These are phyloP conservation scores for Zoanthus sociatus DNA, from an alignment of 92 coral and sea anemone genomes.

Conservation along the genomic window DNA sequence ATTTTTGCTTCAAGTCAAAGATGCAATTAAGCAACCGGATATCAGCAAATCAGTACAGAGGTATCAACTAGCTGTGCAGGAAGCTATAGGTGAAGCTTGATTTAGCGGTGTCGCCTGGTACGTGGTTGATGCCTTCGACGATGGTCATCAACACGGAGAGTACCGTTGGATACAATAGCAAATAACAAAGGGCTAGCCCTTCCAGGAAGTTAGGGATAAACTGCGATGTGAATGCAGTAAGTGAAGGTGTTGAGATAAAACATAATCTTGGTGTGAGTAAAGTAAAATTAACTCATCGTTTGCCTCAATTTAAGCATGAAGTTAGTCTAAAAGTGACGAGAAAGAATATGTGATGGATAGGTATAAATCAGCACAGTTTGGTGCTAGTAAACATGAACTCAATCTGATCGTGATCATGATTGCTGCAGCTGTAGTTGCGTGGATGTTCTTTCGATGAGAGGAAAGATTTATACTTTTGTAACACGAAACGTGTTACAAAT, in stretches of 20 bases:
- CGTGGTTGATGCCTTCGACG: neutral
- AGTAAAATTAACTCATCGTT: no score
- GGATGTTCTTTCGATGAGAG: no score
- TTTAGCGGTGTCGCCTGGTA: neutral
- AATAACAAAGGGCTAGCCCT: neutral
- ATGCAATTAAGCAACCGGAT: neutral
- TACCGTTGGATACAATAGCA: neutral
- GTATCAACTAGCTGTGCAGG: neutral
- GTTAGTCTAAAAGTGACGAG: no score
- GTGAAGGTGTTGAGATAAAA: neutral
- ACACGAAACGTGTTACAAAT: no score
- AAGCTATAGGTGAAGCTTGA: neutral
- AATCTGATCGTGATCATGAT: no score
- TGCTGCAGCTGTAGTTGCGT: no score
- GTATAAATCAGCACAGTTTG: no score
- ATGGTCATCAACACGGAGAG: neutral
- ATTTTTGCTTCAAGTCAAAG: neutral
- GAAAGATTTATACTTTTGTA: no score
- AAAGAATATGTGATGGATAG: no score
- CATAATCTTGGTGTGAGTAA: neutral
- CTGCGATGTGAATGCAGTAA: neutral
- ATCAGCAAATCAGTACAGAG: neutral
- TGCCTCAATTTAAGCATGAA: no score
- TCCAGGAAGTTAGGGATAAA: neutral
- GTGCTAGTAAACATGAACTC: no score